Base-by-base conservation (phyloP, 2,113 vertebrate genomes). In the Aphelocoma coerulescens region DNA sequence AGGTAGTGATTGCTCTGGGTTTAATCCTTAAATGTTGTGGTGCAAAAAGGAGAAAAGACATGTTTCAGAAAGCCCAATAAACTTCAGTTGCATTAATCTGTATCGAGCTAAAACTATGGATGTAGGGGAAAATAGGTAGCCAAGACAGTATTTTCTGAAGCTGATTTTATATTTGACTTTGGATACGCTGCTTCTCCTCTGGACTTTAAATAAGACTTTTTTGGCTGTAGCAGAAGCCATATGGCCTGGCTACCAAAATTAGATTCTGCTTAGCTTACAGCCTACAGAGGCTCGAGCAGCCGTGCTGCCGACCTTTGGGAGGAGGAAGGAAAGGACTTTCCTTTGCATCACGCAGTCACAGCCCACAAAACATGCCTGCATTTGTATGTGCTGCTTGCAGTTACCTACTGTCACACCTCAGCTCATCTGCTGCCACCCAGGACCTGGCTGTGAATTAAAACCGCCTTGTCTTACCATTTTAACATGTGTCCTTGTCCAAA, bases 251-350 rank as follows among this genome's bases (percentile, higher is more conserved):
- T 79, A n/a, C 79, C 69, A 80, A 65, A 93, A 84, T 75, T 67
- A 79, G 49, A 55, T 82, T 83, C 62, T 66, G 49, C 44, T 79
- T 55, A 71, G 65, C 54, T 72, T 76, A 22, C 44, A 80, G 39
- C 35, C 73, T 67, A 37, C 41, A 73, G 68, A 84, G 63, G 33
- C 65, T 80, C 21, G 1, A 1, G 44, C 41, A 35, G 58, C 27
- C 1, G 0, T 61, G 2, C 8, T 61, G 27, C 66, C 0, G 0
- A 32, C 72, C 48, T n/a, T 41, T 6, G 7, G 66, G 48, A 55
- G 43, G 44, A 66, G n/a, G 79, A 58, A 78, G 57, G 26, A 57
- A 44, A 54, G 26, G 46, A 20, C 24, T 59, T 71, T 75, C 52
- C 39, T 85, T 52, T 32, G 26, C 19, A 17, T 27, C 9, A 2